Evolutionary conservation across 2,888 invertebrate species (phyloP).

Genomic region (Scaptomyza cyrtandrae): DNA sequence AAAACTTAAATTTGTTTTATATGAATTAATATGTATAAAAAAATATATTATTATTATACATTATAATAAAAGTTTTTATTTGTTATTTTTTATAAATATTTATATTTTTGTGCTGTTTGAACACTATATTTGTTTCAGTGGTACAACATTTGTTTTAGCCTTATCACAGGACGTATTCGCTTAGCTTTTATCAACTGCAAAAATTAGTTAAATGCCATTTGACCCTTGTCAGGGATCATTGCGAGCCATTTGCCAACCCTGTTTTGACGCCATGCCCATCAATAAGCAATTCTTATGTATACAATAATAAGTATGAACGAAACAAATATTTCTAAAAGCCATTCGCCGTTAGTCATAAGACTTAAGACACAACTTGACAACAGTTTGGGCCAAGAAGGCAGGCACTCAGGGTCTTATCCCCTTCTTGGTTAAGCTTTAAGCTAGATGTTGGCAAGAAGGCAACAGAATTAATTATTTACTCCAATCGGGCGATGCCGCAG

Average conservation of each 20-base stretch:
- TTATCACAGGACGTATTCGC: conserved; percentile 3
- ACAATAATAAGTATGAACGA: conserved; percentile 42
- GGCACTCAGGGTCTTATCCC: neutral
- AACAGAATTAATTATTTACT: conserved; percentile 63
- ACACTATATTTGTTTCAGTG: neutral
- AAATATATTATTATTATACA: too few species aligned
- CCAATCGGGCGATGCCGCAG: conserved; percentile 16
- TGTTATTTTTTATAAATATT: too few species aligned
- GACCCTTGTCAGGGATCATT: conserved; percentile 45
- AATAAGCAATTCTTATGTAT: conserved; percentile 38
- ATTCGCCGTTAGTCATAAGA: conserved; percentile 22
- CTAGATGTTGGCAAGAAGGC: conserved; percentile 25
- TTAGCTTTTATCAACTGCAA: conserved; percentile 25
- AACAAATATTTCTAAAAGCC: conserved; percentile 30
- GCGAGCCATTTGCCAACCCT: conserved; percentile 27
- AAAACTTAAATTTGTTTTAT: too few species aligned
- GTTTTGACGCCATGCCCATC: conserved; percentile 12
- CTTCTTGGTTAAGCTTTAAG: conserved; percentile 32
- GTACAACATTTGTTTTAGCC: too few species aligned
- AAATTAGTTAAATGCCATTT: conserved; percentile 39
- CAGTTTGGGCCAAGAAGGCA: neutral
- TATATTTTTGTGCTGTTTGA: too few species aligned
- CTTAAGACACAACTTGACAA: conserved; percentile 11
- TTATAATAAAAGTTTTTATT: too few species aligned
- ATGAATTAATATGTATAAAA: too few species aligned